A percentile compares a stretch with the other conserved stretches of the same genome.
Conservation (phyloP, 2,113 vertebrate species). For the Ginglymostoma cirratum region DNA sequence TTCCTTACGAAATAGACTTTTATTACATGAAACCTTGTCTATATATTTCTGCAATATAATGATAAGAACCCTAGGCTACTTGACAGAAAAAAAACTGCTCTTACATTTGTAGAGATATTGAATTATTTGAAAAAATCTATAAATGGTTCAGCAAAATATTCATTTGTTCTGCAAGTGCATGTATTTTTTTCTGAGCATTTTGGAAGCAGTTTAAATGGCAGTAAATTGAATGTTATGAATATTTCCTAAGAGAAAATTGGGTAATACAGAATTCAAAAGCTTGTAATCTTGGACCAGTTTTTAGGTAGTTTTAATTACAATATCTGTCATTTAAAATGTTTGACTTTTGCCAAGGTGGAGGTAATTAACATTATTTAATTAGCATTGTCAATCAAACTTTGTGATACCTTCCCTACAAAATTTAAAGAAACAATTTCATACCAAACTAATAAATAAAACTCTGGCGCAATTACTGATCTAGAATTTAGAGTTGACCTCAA, state of each 20-base stretch:
- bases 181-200: conserved; percentile 4
- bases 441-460: not conserved
- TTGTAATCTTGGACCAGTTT: not conserved
- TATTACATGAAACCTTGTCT: not conserved
- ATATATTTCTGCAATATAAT: not conserved
- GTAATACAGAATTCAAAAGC: not conserved
- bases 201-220: not conserved
- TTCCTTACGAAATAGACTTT: not conserved
- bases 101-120: not conserved
- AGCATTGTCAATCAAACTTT: not conserved
- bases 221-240: not conserved
- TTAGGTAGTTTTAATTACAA: conserved; percentile 11
- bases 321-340: not conserved
- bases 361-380: conserved; percentile 4
- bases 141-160: not conserved
- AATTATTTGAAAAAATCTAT: not conserved
- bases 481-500: not conserved
- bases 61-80: not conserved
- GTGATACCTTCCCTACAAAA: not conserved
- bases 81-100: not conserved
- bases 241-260: not conserved
- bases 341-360: not conserved
- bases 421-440: not conserved
- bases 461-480: not conserved
- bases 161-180: not conserved